Evolutionary conservation across 1,140 invertebrate genomes (phyloP).

Genomic region (Bombus huntii): DNA sequence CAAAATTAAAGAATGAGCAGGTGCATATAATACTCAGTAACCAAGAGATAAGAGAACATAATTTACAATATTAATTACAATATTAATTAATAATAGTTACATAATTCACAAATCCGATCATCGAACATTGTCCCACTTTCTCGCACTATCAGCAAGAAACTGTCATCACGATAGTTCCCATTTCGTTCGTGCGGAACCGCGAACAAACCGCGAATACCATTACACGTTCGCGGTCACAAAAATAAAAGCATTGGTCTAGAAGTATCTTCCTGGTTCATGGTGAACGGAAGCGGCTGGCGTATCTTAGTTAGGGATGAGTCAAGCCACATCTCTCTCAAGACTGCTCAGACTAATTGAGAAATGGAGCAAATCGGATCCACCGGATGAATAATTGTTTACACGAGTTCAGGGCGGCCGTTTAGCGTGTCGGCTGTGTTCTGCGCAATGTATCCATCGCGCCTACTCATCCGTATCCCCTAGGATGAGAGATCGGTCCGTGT

Average conservation of each 20-base stretch:
- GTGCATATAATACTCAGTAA: too few relatives aligned
- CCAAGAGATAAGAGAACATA: too few relatives aligned
- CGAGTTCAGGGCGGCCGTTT: slow-evolving; percentile 55
- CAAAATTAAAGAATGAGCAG: too few relatives aligned
- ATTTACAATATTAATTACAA: too few relatives aligned
- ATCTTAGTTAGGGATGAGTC: slow-evolving; percentile 28
- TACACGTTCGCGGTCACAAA: slow-evolving; percentile 31
- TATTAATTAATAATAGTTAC: too few relatives aligned
- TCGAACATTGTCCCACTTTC: background rate
- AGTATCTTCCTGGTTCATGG: slow-evolving; percentile 22
- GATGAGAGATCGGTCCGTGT: slow-evolving; percentile 50
- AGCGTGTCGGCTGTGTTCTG: slow-evolving; percentile 60
- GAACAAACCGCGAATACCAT: background rate
- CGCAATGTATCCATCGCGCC: slow-evolving; percentile 65
- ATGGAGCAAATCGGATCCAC: slow-evolving; percentile 49
- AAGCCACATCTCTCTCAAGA: slow-evolving; percentile 16
- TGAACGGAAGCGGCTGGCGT: slow-evolving; percentile 48
- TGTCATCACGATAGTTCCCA: background rate
- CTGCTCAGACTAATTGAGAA: slow-evolving; percentile 45
- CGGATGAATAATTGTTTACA: slow-evolving; percentile 68
- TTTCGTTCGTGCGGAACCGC: background rate
- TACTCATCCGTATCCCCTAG: slow-evolving; percentile 64
- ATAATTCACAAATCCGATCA: background rate
- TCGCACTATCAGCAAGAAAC: too few relatives aligned
- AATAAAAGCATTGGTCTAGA: slow-evolving; percentile 40